A percentile compares a stretch with the other conserved stretches of the same genome.
These are phyloP conservation scores for Nematostella vectensis DNA, from an alignment of 92 coral and sea anemone genomes.

Conservation along the genomic window DNA sequence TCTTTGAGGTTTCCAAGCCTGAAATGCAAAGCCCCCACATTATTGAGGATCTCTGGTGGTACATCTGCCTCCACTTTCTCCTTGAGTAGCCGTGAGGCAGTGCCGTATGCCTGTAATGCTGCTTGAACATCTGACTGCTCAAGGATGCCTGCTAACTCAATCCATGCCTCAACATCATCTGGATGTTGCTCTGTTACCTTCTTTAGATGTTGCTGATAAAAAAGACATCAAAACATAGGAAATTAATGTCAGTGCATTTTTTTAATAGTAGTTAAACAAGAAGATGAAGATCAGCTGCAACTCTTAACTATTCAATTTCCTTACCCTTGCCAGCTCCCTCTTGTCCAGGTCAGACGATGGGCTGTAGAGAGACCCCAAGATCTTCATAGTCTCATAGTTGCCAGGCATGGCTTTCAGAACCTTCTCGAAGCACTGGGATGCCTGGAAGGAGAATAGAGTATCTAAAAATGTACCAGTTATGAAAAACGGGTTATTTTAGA, in stretches of 20 bases:
- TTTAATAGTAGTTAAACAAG: too few species aligned
- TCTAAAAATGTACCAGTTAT: neutral
- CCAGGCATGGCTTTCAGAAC: conserved; percentile 96
- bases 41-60: conserved; percentile 94
- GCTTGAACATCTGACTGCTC: conserved; percentile 97
- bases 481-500: neutral
- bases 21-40: conserved; percentile 94
- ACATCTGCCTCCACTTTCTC: conserved; percentile 98
- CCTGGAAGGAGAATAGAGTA: conserved; percentile 26
- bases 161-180: conserved; percentile 99
- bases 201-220: conserved; percentile 71
- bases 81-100: conserved; percentile 84
- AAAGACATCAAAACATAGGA: neutral
- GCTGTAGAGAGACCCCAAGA: conserved; percentile 92
- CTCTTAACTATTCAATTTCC: too few species aligned
- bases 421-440: conserved; percentile 95
- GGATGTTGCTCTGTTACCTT: conserved; percentile 96
- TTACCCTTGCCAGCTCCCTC: conserved; percentile 83
- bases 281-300: too few species aligned
- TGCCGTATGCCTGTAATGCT: conserved; percentile 90
- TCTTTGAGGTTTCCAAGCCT: conserved; percentile 93
- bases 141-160: conserved; percentile 93
- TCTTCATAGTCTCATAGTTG: conserved; percentile 96
- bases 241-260: neutral
- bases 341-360: conserved; percentile 90